Conservation (phyloP, 1,140 invertebrate species). For the Diachasmimorpha longicaudata region DNA sequence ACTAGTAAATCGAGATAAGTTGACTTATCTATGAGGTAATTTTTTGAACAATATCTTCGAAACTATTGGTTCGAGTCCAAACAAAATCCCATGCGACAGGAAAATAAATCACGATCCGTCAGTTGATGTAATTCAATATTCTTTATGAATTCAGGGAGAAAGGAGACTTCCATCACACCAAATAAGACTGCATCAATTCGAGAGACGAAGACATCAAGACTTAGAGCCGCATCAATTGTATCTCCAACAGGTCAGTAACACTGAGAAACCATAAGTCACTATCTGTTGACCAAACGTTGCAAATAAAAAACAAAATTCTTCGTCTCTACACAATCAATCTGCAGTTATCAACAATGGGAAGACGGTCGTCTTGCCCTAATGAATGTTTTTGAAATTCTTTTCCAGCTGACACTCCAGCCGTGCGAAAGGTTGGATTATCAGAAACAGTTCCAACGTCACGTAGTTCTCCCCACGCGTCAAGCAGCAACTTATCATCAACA, state of each 20-base stretch:
- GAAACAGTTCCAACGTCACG: background rate
- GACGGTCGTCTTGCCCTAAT: too few species aligned
- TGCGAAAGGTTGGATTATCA: background rate
- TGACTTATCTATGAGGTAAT: too few species aligned
- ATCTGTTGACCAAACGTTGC: background rate
- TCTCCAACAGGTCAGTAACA: conserved; percentile 35
- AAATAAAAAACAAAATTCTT: background rate
- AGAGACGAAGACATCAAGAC: conserved; percentile 73
- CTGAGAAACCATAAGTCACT: background rate
- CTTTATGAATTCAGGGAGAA: conserved; percentile 31
- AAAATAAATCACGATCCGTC: too few species aligned
- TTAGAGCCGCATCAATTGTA: conserved; percentile 68
- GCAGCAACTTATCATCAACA: background rate
- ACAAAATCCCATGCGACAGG: too few species aligned
- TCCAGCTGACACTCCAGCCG: background rate
- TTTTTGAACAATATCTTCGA: too few species aligned
- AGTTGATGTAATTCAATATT: background rate
- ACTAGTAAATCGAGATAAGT: too few species aligned
- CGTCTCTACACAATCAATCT: background rate
- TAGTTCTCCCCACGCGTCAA: background rate
- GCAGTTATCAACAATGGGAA: too few species aligned
- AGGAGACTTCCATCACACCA: conserved; percentile 28
- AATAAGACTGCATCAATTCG: conserved; percentile 59
- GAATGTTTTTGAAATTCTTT: background rate
- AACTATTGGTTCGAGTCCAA: too few species aligned